phyloP scores from a whole-genome alignment of 1,140 invertebrate species.

The Monochamus saltuarius region DNA sequence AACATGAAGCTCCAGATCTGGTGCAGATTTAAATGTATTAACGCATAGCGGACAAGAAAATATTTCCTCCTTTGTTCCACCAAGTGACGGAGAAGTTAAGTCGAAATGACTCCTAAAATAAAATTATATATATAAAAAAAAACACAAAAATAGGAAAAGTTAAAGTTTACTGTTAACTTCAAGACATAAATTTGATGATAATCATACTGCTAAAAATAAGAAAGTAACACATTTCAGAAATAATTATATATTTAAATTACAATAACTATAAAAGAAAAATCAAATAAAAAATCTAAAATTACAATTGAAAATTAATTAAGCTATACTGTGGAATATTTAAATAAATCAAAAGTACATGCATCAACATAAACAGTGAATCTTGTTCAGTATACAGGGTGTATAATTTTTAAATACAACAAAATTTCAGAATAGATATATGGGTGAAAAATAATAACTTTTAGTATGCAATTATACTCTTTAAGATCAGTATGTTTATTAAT shows the following conservation, averaged over 20 bases:
- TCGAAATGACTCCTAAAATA: conserved; percentile 71
- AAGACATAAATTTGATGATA: too few species aligned
- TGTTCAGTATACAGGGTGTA: too few species aligned
- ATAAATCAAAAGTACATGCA: too few species aligned
- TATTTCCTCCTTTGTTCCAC: conserved; percentile 48
- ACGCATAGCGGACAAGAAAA: conserved; percentile 72
- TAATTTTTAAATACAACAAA: too few species aligned
- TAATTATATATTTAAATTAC: neutral
- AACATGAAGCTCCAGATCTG: conserved; percentile 82
- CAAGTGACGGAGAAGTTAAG: conserved; percentile 72
- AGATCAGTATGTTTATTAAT: too few species aligned
- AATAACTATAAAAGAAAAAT: neutral
- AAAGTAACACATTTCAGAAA: neutral
- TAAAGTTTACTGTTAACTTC: too few species aligned
- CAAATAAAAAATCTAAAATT: too few species aligned
- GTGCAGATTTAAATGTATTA: conserved; percentile 68
- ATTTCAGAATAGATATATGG: too few species aligned
- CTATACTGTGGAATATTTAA: too few species aligned
- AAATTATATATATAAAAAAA: neutral
- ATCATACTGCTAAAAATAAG: conserved; percentile 2
- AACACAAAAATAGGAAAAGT: neutral
- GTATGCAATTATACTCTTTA: too few species aligned
- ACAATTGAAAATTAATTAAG: neutral
- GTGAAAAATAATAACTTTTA: too few species aligned
- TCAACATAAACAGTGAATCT: too few species aligned